These are phyloP conservation scores for Macquaria ambigua DNA, from an alignment of 2,113 vertebrate genomes.

Conservation along the genomic window DNA sequence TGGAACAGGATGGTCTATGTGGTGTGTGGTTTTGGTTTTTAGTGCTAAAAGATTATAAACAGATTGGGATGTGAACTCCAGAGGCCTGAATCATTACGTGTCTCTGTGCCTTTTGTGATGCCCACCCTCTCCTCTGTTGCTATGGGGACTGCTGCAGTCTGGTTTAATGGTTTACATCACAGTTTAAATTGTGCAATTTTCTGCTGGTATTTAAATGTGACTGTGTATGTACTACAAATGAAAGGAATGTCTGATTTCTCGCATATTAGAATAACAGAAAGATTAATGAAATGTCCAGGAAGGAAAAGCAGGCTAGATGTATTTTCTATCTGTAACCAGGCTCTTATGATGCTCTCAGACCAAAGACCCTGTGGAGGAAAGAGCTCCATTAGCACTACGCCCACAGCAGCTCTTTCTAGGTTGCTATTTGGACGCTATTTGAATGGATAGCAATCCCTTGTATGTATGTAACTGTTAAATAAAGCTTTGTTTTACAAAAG, in stretches of 20 bases:
- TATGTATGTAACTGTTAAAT: neutral
- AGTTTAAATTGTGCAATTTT: neutral
- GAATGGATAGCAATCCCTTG: neutral
- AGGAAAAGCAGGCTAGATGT: neutral
- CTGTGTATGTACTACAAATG: neutral
- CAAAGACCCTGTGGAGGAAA: constrained; percentile 52
- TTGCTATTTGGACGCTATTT: neutral
- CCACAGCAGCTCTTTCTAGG: neutral
- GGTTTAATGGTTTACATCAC: constrained; percentile 54
- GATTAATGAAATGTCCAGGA: neutral
- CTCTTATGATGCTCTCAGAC: constrained; percentile 28
- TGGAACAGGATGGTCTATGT: neutral
- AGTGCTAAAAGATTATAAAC: neutral
- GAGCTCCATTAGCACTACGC: neutral
- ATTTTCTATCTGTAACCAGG: neutral
- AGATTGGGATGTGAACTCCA: constrained; percentile 3
- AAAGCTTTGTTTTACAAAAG: neutral
- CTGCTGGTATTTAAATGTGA: neutral
- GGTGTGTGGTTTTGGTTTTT: constrained; percentile 16
- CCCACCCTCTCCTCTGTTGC: constrained; percentile 81
- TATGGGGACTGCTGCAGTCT: constrained; percentile 87
- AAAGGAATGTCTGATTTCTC: neutral
- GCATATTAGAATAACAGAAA: neutral
- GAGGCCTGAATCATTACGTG: neutral
- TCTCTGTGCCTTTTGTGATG: constrained; percentile 46